Evolutionary conservation across 2,888 invertebrate genomes (phyloP).

Genomic region (Caenorhabditis uteleia): DNA sequence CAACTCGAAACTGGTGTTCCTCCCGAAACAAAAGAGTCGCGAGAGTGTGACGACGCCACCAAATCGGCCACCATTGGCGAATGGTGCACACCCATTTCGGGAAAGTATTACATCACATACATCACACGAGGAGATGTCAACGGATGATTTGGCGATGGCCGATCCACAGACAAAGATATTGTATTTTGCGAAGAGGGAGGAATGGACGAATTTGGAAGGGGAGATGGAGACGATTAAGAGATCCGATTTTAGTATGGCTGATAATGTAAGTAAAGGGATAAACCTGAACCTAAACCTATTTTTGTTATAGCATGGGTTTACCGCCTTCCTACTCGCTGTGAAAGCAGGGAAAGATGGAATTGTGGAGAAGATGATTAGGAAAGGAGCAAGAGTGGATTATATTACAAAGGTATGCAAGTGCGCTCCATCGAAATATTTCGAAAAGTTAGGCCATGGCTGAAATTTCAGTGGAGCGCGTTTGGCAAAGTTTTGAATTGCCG

Average conservation of each 20-base stretch:
- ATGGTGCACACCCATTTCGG: slow-evolving; percentile 2
- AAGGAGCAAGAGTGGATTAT: slow-evolving; percentile 70
- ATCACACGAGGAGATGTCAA: slow-evolving; percentile 30
- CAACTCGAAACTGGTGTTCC: slow-evolving; percentile 27
- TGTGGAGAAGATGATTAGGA: slow-evolving; percentile 70
- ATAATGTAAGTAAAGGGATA: slow-evolving; percentile 47
- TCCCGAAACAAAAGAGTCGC: slow-evolving; percentile 36
- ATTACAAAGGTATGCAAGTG: slow-evolving; percentile 62
- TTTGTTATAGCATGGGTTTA: slow-evolving; percentile 69
- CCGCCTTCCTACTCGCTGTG: slow-evolving; percentile 71
- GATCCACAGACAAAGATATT: slow-evolving; percentile 52
- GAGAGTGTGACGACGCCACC: slow-evolving; percentile 30
- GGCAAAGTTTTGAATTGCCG: too few species aligned
- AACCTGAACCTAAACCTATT: slow-evolving; percentile 1
- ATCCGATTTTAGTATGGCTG: slow-evolving; percentile 57
- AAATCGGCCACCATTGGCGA: neutral
- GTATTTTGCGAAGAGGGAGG: slow-evolving; percentile 56
- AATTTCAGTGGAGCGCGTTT: too few species aligned
- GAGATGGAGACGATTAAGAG: slow-evolving; percentile 50
- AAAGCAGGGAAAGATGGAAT: slow-evolving; percentile 71
- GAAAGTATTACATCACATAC: slow-evolving; percentile 23
- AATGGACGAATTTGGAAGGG: slow-evolving; percentile 59
- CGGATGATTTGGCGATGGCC: slow-evolving; percentile 42
- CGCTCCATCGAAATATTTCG: too few species aligned
- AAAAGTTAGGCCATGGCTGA: too few species aligned